Percentiles rank a stretch among this genome's conserved stretches.
These are phyloP conservation scores for Colius striatus DNA, from an alignment of 2,113 vertebrate genomes.

Conservation along the genomic window DNA sequence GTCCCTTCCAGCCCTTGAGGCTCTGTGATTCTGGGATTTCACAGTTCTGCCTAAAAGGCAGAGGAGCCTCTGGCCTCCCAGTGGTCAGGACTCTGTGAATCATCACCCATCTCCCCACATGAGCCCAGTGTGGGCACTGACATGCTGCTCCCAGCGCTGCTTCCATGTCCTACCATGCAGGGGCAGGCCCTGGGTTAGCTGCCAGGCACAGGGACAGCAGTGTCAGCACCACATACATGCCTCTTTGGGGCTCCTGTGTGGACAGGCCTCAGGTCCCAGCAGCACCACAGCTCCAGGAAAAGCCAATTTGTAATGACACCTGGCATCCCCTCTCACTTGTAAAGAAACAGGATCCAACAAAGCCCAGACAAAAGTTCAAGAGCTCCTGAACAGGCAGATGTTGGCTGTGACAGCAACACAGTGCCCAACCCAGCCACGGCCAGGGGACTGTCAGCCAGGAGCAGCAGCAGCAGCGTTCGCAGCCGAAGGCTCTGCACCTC, in stretches of 20 bases:
- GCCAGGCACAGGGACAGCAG: not conserved
- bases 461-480: not conserved
- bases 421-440: not conserved
- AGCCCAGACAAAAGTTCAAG: not conserved
- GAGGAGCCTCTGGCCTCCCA: not conserved
- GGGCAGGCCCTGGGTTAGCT: not conserved
- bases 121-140: not conserved
- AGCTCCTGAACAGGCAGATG: not conserved
- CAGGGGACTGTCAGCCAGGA: not conserved
- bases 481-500: not conserved
- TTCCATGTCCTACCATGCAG: rapidly evolving
- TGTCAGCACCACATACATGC: not conserved
- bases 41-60: not conserved
- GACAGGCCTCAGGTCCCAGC: not conserved
- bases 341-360: not conserved
- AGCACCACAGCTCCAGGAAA: not conserved
- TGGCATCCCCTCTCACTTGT: not conserved
- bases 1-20: too few relatives aligned
- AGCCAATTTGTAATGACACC: not conserved
- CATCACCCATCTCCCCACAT: rapidly evolving
- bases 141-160: not conserved
- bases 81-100: not conserved
- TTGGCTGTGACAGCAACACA: not conserved
- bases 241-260: rapidly evolving
- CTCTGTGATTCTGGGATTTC: too few relatives aligned